A percentile compares a stretch with the other conserved stretches of the same genome.
These are phyloP conservation scores for Hoplias malabaricus DNA, from an alignment of 2,113 vertebrate species.

Conservation along the genomic window DNA sequence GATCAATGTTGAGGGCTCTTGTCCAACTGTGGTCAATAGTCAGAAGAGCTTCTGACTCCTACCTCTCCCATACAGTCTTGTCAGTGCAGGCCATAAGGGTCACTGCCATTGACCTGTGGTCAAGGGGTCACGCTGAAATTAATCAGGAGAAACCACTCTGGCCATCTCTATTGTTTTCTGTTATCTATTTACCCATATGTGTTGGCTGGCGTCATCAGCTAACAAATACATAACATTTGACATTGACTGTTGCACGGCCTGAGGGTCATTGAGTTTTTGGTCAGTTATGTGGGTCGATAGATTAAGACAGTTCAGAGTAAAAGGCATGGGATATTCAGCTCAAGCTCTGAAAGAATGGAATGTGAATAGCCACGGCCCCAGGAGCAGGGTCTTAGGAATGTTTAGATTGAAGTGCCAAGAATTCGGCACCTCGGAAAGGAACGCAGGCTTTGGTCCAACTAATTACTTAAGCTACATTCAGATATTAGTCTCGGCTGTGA, in stretches of 20 bases:
- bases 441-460: constrained; percentile 43
- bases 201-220: constrained; percentile 11
- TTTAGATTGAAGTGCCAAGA: constrained; percentile 42
- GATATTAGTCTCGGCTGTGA: constrained; percentile 39
- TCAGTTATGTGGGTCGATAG: constrained; percentile 6
- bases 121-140: constrained; percentile 31
- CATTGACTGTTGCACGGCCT: constrained; percentile 23
- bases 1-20: constrained; percentile 40
- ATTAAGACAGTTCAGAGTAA: constrained; percentile 9
- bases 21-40: constrained; percentile 42
- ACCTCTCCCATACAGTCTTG: background rate
- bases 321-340: background rate
- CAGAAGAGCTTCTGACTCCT: constrained; percentile 7
- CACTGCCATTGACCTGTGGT: constrained; percentile 1
- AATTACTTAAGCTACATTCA: constrained; percentile 52
- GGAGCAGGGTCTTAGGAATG: constrained; percentile 32
- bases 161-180: constrained; percentile 34
- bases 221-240: constrained; percentile 30
- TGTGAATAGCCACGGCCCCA: constrained; percentile 19
- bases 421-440: constrained; percentile 27
- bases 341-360: background rate
- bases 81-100: constrained; percentile 39
- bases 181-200: constrained; percentile 29
- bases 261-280: background rate
- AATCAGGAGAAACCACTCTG: constrained; percentile 28